Base-by-base conservation (phyloP, 2,113 vertebrate species). In the Chroicocephalus ridibundus region DNA sequence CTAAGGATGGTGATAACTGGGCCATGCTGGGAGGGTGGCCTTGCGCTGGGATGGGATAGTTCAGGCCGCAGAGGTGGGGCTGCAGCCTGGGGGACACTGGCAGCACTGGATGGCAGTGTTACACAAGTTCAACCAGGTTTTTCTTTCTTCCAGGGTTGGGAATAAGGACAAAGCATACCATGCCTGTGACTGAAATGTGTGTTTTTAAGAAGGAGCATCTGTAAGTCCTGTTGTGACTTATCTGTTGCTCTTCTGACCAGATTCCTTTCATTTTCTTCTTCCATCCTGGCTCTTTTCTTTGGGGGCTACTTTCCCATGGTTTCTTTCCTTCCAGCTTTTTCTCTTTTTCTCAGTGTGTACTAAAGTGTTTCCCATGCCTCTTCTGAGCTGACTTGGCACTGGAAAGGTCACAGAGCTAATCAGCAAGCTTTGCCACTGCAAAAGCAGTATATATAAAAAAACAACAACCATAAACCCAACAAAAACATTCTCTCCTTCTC, bases 101-200 rank as follows among this genome's bases (percentile, higher is more conserved):
- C 77, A 93, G 91, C 77, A 66, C 78, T 91, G 86, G 91, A 82
- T 91, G 94, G 88, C 84, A 85, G 65, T 44, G 54, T 94, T 94
- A 93, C 58, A 47, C 68, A 82, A 66, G 34, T 85, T 84, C 84
- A 87, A 11, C 36, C 49, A 66, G 44, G 32, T 54, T 76, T 76
- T 88, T 57, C 25, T 34, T 40, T 61, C 36, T 86, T 82, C 54
- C 11, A 54, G 13, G 19, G 64, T 79, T 70, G 66, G 52, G 14
- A 94, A 76, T 72, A 54, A 66, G 46, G 65, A 38, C 36, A 69
- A 58, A 85, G 15, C 20, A 29, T 62, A 24, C 25, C n/a, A 14
- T 49, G 17, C 32, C 15, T 79, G 31, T 80, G 49, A 38, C 49
- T 82, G 70, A 76, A 84, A 65, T 16, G 13, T 21, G 10, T 49